Evolutionary conservation across 2,888 invertebrate genomes (phyloP).

Genomic region (Ornithoptera alexandrae): DNA sequence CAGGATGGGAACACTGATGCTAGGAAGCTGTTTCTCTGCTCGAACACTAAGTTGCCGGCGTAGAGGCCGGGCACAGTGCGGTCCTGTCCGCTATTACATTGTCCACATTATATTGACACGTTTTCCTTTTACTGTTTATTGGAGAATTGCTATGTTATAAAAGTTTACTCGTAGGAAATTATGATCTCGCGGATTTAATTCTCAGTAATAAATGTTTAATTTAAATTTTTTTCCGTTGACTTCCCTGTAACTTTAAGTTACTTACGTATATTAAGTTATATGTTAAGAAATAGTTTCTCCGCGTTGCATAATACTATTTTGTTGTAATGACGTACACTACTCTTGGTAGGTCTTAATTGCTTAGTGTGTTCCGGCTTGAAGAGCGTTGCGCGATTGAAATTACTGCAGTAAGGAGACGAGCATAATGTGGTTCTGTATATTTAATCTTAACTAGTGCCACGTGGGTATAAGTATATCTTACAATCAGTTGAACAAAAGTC

Average conservation of each 20-base stretch:
- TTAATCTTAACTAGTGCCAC: too few species aligned
- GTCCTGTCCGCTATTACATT: conserved; percentile 9
- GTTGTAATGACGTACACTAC: too few species aligned
- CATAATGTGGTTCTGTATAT: too few species aligned
- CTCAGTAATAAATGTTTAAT: conserved; percentile 18
- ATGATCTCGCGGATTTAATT: conserved; percentile 12
- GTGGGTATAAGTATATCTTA: too few species aligned
- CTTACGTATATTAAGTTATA: not conserved
- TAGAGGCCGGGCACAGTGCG: not conserved
- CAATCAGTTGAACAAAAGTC: too few species aligned
- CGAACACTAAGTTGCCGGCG: too few species aligned
- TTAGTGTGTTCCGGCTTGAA: too few species aligned
- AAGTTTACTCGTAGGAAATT: conserved; percentile 25
- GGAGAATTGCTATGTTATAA: conserved; percentile 29
- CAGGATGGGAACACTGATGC: too few species aligned
- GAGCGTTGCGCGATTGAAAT: too few species aligned
- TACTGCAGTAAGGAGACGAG: too few species aligned
- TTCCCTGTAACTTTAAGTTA: not conserved
- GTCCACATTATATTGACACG: conserved; percentile 27
- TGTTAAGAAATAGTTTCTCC: not conserved
- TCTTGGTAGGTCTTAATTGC: too few species aligned
- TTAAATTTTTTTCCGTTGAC: not conserved
- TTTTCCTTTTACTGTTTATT: conserved; percentile 32
- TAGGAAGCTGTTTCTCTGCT: too few species aligned
- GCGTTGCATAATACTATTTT: not conserved